These are phyloP conservation scores for Lagorchestes hirsutus DNA, from an alignment of 2,797 vertebrate genomes.

Conservation along the genomic window DNA sequence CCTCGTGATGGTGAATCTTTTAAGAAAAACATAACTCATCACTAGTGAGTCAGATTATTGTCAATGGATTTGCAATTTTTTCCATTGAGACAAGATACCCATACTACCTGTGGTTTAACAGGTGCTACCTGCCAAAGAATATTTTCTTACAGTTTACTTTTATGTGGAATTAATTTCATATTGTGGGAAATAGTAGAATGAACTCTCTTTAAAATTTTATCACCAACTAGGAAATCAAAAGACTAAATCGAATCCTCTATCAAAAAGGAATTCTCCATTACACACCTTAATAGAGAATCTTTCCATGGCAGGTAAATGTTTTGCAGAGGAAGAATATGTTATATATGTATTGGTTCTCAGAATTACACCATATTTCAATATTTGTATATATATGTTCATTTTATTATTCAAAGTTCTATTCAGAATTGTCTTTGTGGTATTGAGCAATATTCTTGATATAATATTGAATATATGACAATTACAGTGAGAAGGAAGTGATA, in stretches of 20 bases:
- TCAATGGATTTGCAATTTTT: background rate
- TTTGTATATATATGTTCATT: too few species aligned
- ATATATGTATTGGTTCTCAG: background rate
- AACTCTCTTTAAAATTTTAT: background rate
- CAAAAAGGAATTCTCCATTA: background rate
- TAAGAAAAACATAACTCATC: background rate
- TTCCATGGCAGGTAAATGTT: conserved; percentile 16
- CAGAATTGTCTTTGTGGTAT: too few species aligned
- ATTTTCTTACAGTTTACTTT: background rate
- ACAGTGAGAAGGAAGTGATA: too few species aligned
- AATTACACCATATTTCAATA: too few species aligned
- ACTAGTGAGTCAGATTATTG: background rate
- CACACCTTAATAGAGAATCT: conserved; percentile 6
- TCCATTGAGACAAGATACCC: background rate
- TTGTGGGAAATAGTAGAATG: background rate
- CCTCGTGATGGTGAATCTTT: too few species aligned
- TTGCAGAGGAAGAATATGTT: background rate
- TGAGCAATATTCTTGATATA: too few species aligned
- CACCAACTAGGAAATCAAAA: background rate
- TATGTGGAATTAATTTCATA: conserved; percentile 35
- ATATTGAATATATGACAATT: too few species aligned
- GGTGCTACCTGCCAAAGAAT: conserved; percentile 12
- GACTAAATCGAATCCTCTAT: background rate
- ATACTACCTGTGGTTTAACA: background rate
- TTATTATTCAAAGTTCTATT: too few species aligned